Base-by-base conservation (phyloP, 2,113 vertebrate species). In the Amphilophus citrinellus region DNA sequence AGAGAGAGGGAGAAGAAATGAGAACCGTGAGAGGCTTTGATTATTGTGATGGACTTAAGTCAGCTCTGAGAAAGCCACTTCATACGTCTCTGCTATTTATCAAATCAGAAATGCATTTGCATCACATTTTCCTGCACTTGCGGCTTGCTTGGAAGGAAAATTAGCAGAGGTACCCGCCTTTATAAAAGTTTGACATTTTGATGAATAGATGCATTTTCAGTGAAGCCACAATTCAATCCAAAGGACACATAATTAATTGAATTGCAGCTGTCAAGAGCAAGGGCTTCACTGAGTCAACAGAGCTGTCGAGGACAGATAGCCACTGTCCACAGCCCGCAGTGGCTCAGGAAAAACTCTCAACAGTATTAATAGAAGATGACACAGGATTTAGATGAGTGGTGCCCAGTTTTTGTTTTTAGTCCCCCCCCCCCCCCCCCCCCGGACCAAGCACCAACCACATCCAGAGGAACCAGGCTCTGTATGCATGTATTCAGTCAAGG, bases 31-130 rank as follows among this genome's bases (percentile, higher is more conserved):
- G 90, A 85, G 78, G 82, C 89, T 88, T 86, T 91, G 86, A 93
- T 91, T 92, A 89, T 82, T 86, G 81, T 89, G 87, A 89, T 79
- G 80, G 92, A 90, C 90, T 85, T 80, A 86, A 86, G 86, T 86
- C 88, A 32, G 81, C 84, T 61, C 82, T 42, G 61, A 13, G 0
- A 88, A 79, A 90, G 81, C 88, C 85, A 84, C 85, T 91, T 92
- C 68, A 65, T 76, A 56, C 27, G 44, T 81, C 86, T 76, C 39
- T 1, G 17, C 86, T 77, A 88, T 87, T 91, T 79, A 88, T 89
- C 89, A 77, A 84, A 89, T 92, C 86, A 83, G 22, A 83, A 86
- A 73, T 50, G 53, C 73, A 91, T 93, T 93, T 89, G 88, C 85
- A 75, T 90, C 61, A 57, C 73, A 88, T 87, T 85, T 86, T 60